These are phyloP conservation scores for Anser cygnoides DNA, from an alignment of 2,113 vertebrate species.

Conservation along the genomic window DNA sequence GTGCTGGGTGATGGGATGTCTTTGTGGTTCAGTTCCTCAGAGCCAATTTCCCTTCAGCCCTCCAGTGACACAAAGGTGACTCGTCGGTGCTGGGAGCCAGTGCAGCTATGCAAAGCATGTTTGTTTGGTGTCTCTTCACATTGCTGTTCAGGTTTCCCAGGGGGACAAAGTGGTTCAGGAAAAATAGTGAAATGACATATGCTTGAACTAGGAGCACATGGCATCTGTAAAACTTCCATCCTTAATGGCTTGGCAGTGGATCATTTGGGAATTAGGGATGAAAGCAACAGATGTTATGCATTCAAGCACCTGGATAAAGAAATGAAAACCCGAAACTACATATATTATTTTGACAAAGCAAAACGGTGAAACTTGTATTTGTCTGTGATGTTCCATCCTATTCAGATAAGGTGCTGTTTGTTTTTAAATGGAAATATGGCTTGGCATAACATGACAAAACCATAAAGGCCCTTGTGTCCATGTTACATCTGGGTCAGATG, in stretches of 20 bases:
- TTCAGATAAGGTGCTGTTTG: slow-evolving; percentile 56
- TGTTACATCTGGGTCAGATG: slow-evolving; percentile 60
- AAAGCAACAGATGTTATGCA: slow-evolving; percentile 59
- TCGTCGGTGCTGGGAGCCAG: neutral
- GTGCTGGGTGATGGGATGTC: neutral
- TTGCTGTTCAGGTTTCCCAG: neutral
- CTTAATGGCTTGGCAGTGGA: slow-evolving; percentile 31
- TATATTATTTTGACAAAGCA: slow-evolving; percentile 20
- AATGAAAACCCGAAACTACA: neutral
- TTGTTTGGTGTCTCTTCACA: neutral
- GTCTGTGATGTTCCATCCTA: slow-evolving; percentile 34
- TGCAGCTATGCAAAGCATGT: neutral
- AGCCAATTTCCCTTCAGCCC: neutral
- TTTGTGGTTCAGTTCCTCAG: neutral
- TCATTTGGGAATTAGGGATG: slow-evolving; percentile 44
- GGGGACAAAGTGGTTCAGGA: neutral
- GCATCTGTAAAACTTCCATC: slow-evolving; percentile 29
- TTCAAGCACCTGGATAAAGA: slow-evolving; percentile 64
- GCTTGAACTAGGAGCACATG: slow-evolving; percentile 1
- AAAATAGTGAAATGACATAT: neutral
- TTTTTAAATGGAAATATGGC: slow-evolving; percentile 65
- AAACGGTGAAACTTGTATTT: slow-evolving; percentile 2
- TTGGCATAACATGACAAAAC: slow-evolving; percentile 63
- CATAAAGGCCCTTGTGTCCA: slow-evolving; percentile 22
- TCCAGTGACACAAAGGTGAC: neutral